Conservation (phyloP, 2,113 vertebrate genomes). For the Patagioenas fasciata region DNA sequence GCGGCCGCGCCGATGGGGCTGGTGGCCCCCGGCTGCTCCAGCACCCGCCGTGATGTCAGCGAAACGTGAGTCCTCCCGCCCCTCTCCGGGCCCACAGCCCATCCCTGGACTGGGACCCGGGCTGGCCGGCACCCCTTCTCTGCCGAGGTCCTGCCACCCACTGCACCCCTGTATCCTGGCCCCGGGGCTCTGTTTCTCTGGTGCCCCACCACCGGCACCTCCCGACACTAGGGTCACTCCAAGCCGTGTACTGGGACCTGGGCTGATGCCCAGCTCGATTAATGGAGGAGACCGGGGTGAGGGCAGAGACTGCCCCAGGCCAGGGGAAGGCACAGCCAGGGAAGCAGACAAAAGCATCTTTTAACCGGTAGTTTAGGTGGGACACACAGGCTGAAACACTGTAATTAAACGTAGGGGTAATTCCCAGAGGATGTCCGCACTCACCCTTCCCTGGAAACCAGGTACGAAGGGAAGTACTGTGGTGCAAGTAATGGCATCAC, state of each 20-base stretch:
- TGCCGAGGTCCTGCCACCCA: neutral
- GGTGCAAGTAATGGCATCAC: neutral
- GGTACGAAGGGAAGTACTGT: rapidly evolving
- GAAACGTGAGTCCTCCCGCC: constrained; percentile 59
- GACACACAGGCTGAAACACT: neutral
- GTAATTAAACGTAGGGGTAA: rapidly evolving
- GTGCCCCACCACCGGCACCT: neutral
- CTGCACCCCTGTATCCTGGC: neutral
- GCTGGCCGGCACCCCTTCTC: constrained; percentile 38
- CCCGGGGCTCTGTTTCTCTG: neutral
- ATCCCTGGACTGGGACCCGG: constrained; percentile 33
- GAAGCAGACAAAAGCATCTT: neutral
- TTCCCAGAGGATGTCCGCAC: neutral
- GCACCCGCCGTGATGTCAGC: constrained; percentile 56
- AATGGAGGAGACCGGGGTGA: neutral
- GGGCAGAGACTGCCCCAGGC: neutral
- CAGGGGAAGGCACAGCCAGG: neutral
- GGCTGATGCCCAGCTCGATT: neutral
- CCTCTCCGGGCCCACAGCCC: constrained; percentile 36
- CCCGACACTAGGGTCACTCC: neutral
- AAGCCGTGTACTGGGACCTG: neutral
- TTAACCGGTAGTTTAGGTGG: neutral
- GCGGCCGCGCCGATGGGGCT: neutral
- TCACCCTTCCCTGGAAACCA: neutral
- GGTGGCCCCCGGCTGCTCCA: constrained; percentile 24